These are phyloP conservation scores for Mobula birostris DNA, from an alignment of 2,113 vertebrate species.

Conservation along the genomic window DNA sequence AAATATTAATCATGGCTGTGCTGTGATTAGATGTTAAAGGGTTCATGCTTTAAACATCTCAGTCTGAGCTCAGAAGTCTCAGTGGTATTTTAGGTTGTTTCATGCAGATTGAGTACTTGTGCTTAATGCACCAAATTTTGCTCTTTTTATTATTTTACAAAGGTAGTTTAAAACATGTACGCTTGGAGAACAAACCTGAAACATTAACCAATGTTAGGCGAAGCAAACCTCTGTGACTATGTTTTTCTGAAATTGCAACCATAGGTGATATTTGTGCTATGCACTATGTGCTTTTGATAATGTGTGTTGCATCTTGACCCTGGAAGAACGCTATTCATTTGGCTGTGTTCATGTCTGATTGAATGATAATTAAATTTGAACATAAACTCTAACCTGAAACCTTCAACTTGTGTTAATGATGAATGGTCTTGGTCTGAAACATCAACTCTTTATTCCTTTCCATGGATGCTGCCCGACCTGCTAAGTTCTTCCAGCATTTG, in stretches of 20 bases:
- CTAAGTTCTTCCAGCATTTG: no score
- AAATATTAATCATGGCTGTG: not conserved
- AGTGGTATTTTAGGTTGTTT: not conserved
- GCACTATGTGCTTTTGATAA: no score
- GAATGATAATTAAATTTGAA: no score
- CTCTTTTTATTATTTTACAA: not conserved
- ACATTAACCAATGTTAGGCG: no score
- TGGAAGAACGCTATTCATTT: no score
- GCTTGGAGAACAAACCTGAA: not conserved
- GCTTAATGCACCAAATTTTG: not conserved
- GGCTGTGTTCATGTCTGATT: no score
- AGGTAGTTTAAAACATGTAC: not conserved
- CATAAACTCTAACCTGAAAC: not conserved
- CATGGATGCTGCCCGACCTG: no score
- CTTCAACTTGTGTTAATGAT: not conserved
- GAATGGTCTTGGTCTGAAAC: no score
- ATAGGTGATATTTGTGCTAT: no score
- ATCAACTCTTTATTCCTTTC: no score
- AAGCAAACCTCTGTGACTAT: not conserved
- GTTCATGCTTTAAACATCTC: not conserved
- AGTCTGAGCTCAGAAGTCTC: not conserved
- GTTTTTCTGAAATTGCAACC: no score
- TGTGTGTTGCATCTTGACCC: no score
- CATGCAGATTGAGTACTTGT: not conserved
- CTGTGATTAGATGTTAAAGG: not conserved